Evolutionary conservation across 2,113 vertebrate species (phyloP).

Genomic region (Hassar affinis): DNA sequence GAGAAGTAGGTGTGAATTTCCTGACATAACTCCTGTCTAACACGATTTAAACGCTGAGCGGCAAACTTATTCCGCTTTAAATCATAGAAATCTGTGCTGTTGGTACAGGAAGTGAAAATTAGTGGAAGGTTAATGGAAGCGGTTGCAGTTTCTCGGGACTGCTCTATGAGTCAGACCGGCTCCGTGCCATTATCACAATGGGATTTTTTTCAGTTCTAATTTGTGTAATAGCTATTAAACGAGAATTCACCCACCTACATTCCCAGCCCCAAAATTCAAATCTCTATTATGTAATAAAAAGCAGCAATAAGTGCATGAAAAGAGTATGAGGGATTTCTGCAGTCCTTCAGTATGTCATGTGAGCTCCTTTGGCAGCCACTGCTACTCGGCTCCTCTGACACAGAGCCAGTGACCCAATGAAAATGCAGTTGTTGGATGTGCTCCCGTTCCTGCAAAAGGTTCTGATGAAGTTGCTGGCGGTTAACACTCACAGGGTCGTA

Average conservation of each 20-base stretch:
- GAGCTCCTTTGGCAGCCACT: background rate
- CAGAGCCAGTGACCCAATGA: constrained; percentile 20
- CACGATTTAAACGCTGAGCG: background rate
- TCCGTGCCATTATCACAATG: background rate
- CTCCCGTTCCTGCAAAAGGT: constrained; percentile 9
- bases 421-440: constrained; percentile 25
- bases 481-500: background rate
- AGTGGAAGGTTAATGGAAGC: background rate
- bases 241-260: background rate
- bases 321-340: background rate
- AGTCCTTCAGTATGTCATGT: background rate
- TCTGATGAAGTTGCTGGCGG: background rate
- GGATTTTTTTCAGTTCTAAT: background rate
- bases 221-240: background rate
- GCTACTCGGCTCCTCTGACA: background rate
- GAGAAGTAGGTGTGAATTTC: constrained; percentile 26
- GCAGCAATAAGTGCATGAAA: background rate
- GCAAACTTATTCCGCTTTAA: background rate
- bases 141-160: background rate
- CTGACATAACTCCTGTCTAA: constrained; percentile 10
- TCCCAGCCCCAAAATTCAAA: background rate
- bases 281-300: background rate
- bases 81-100: background rate
- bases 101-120: too few species aligned
- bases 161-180: background rate